Evolutionary conservation across 2,113 vertebrate species (phyloP), one percentile per base, ranked within the genome.

Genomic region (Urocitellus parryii): DNA sequence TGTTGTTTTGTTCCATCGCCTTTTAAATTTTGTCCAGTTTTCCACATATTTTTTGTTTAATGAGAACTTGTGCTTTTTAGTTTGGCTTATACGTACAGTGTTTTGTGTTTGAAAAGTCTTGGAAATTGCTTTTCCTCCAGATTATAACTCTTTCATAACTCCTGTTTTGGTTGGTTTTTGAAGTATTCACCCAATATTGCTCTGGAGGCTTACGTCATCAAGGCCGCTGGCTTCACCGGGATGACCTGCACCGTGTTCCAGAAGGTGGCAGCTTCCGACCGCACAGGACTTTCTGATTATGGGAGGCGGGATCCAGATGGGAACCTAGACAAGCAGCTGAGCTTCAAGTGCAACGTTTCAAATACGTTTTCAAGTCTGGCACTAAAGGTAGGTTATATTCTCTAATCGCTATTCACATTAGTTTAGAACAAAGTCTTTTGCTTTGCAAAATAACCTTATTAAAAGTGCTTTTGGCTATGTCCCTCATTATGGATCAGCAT

Each of bases 151-250:
- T 90, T 68, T 37, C 16, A 5, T 96, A 95, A 96, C 84, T 94
- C 61, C 68, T 56, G 34, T 97, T 63, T 88, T 98, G 65, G 51
- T 97, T 98, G 67, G n/a, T 89, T 97, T 98, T 97, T 89, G 39
- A 98, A 99, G 99, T 99, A 99, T 83, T 99, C 99, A 72, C 99
- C 99, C 97, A 99, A 99, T 97, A 99, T 99, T 58, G 99, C 99
- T 25, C 98, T 99, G 97, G 99, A 99, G 98, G 99, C 99, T 27
- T 99, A 99, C 45, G 97, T 99, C 80, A 99, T 99, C 97, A 99
- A 99, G 96, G 98, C 99, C 73, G 98, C 98, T 5, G 99, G 99
- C 94, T 99, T 99, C 98, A 99, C 99, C 4, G 99, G 99, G 27
- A 99, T 99, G 99, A 99, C 99, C 5, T 99, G 99, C 98, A 99